Conservation (phyloP, 2,113 vertebrate species). For the Pimephales promelas region DNA sequence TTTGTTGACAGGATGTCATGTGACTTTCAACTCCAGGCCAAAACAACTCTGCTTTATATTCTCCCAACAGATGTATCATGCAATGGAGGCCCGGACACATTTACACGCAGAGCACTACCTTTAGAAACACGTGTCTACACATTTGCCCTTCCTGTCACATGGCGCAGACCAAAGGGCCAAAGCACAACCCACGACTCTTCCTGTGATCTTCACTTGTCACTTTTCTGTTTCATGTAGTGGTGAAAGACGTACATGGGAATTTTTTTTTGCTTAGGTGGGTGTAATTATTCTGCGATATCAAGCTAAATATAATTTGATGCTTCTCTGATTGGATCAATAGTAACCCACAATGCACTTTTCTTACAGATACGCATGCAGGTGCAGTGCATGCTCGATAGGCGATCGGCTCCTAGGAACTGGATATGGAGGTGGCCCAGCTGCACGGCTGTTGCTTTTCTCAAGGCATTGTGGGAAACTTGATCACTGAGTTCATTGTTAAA, state of each 20-base stretch:
- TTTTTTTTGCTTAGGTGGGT: neutral
- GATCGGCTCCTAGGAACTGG: conserved; percentile 35
- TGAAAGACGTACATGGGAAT: neutral
- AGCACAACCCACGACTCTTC: conserved; percentile 9
- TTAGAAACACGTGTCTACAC: conserved; percentile 11
- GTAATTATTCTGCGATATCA: neutral
- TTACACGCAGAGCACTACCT: conserved; percentile 26
- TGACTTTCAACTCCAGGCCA: conserved; percentile 69
- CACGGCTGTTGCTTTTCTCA: conserved; percentile 42
- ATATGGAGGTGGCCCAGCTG: conserved; percentile 45
- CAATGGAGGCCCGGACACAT: conserved; percentile 41
- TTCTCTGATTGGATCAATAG: neutral
- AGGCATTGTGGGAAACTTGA: conserved; percentile 48
- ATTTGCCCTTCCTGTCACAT: conserved; percentile 26
- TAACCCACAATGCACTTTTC: neutral
- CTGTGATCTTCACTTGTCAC: neutral
- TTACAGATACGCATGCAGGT: conserved; percentile 27
- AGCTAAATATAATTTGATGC: neutral
- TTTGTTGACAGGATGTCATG: conserved; percentile 74
- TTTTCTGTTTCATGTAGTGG: neutral
- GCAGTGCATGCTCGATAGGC: conserved; percentile 9
- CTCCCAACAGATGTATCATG: conserved; percentile 53
- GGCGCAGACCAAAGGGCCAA: neutral
- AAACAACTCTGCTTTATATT: conserved; percentile 50
- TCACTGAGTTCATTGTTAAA: conserved; percentile 38